These are phyloP conservation scores for Frieseomelitta varia DNA, from an alignment of 1,140 invertebrate genomes.

Conservation along the genomic window DNA sequence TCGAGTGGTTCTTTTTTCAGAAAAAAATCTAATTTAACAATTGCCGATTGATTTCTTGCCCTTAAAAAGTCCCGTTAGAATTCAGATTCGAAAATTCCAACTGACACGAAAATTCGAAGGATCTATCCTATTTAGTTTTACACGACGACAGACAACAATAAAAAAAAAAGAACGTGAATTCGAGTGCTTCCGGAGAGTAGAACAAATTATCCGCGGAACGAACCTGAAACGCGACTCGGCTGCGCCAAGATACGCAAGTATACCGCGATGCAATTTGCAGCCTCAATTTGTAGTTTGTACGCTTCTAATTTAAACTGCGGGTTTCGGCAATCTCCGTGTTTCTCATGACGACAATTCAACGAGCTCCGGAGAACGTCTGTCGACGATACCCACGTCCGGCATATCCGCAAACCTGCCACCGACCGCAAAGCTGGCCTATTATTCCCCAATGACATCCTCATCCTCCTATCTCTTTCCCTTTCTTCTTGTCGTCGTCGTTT, in stretches of 20 bases:
- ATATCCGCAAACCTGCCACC: conserved; percentile 49
- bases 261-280: conserved; percentile 75
- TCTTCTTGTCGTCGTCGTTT: conserved; percentile 20
- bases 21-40: no score
- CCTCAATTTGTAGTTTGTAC: conserved; percentile 75
- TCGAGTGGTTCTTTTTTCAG: no score
- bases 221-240: conserved; percentile 26
- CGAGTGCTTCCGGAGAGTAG: conserved; percentile 54
- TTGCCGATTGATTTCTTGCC: not conserved
- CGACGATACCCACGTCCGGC: conserved; percentile 49
- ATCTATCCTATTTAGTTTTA: not conserved
- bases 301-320: conserved; percentile 79
- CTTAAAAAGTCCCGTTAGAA: no score
- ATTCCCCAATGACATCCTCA: conserved; percentile 69
- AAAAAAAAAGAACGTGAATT: not conserved
- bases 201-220: conserved; percentile 18
- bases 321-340: conserved; percentile 77
- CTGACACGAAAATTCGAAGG: not conserved
- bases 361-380: conserved; percentile 43
- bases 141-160: not conserved
- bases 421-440: conserved; percentile 77
- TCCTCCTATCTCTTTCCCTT: conserved; percentile 13
- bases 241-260: conserved; percentile 44
- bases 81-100: not conserved
- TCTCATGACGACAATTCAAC: conserved; percentile 78